Evolutionary conservation across 2,797 vertebrate species (phyloP), one percentile per base, ranked within the genome.

Genomic region (Myiothlypis coronata): DNA sequence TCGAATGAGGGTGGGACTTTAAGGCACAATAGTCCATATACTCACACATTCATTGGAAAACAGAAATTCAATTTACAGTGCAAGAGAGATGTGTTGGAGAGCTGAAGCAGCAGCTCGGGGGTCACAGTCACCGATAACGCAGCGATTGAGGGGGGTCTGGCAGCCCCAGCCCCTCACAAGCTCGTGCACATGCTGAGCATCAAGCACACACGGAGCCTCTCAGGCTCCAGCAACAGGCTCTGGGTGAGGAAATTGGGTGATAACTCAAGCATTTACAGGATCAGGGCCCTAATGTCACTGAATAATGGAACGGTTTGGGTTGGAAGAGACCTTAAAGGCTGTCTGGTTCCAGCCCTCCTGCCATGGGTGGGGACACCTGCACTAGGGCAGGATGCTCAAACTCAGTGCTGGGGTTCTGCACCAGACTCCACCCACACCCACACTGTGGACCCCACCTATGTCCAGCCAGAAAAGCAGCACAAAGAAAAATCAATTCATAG

Each of bases 11-110:
- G 53, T 91, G 93, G 87, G 89, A 93, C 96, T 91, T 91, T 97
- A 97, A 97, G 97, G 97, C 96, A 97, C 96, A 2, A 87, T 79
- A 96, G 88, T 97, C 89, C 94, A 90, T 95, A 37, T 63, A 94
- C 93, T 93, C 88, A 96, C 89, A 96, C 92, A 96, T 92, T 94
- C 94, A 95, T 83, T 52, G 44, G 79, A 64, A 87, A 94, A 90
- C 87, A 94, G 35, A 71, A 94, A 52, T 94, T 93, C 63, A 41
- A 90, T 95, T 88, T 96, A 95, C 96, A 95, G 92, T 96, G 92
- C 95, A 94, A 87, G 88, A 96, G 71, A 90, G 90, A 79, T 4
- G 20, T 77, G 43, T 24, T n/a, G 52, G 69, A 85, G 92, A 88
- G 90, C 72, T 90, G 65, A 93, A 95, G 93, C 41, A 7, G 89